phyloP scores from a whole-genome alignment of 2,797 vertebrate species.

The Erpetoichthys calabaricus region DNA sequence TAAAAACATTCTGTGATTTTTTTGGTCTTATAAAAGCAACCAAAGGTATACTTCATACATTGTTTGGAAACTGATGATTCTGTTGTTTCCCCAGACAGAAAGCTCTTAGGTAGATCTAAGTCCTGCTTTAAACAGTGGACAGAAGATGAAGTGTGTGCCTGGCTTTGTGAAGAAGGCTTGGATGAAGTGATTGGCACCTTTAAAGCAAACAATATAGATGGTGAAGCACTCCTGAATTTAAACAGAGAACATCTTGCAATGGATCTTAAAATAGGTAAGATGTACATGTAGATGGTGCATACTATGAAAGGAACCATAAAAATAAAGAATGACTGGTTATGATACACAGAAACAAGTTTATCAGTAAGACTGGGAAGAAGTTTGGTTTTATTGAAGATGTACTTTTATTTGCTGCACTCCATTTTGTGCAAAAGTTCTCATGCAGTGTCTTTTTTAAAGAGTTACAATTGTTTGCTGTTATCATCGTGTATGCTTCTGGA shows the following conservation, averaged over 20 bases:
- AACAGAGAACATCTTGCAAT: slow-evolving; percentile 56
- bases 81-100: slow-evolving; percentile 36
- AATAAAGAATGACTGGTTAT: background rate
- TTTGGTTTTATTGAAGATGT: no score
- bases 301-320: slow-evolving; percentile 4
- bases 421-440: no score
- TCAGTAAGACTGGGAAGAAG: no score
- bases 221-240: slow-evolving; percentile 58
- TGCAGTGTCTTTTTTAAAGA: no score
- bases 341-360: no score
- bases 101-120: slow-evolving; percentile 22
- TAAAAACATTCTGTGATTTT: no score
- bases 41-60: no score
- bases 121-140: slow-evolving; percentile 59
- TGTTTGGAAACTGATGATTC: no score
- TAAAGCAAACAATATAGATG: slow-evolving; percentile 66
- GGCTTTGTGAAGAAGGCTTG: slow-evolving; percentile 58
- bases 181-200: slow-evolving; percentile 52
- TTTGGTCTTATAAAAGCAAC: no score
- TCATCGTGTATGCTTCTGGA: no score
- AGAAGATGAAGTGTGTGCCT: slow-evolving; percentile 61
- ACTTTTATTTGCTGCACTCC: no score
- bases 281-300: background rate
- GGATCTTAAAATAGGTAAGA: slow-evolving; percentile 76
- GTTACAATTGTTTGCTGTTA: no score